Conservation (phyloP, 2,113 vertebrate genomes). For the Dicrurus megarhynchus region DNA sequence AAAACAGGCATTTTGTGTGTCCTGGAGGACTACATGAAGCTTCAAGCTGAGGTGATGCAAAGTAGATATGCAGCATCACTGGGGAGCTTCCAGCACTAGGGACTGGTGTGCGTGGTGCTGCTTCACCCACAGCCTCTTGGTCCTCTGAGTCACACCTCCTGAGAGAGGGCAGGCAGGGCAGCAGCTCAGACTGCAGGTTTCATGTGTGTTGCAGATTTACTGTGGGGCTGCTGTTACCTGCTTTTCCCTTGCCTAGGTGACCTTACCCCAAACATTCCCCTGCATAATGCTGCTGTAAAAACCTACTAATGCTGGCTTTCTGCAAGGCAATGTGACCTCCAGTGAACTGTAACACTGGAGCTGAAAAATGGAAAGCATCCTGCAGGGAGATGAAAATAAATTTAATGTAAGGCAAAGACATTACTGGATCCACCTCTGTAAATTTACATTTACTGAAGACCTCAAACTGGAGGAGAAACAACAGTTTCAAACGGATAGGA, state of each 20-base stretch:
- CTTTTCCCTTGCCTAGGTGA: background rate
- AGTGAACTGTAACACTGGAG: background rate
- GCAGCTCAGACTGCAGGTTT: background rate
- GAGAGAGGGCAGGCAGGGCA: background rate
- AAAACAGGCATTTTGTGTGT: background rate
- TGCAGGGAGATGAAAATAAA: background rate
- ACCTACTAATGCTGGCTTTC: background rate
- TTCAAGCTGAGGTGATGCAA: background rate
- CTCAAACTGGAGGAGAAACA: background rate
- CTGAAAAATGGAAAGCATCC: background rate
- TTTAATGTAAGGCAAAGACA: background rate
- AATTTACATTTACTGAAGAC: background rate
- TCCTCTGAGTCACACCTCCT: background rate
- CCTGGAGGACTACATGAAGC: background rate
- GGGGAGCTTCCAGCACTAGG: fast-evolving
- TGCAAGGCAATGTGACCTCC: background rate
- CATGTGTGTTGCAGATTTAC: fast-evolving
- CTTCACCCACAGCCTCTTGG: fast-evolving
- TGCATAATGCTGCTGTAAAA: fast-evolving
- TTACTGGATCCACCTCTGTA: background rate
- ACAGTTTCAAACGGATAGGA: background rate
- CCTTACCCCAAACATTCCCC: background rate
- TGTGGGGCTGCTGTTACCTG: background rate
- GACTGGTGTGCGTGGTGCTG: background rate
- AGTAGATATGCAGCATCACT: fast-evolving